These are phyloP conservation scores for Onthophagus sagittarius DNA, from an alignment of 2,888 invertebrate genomes.

Conservation along the genomic window DNA sequence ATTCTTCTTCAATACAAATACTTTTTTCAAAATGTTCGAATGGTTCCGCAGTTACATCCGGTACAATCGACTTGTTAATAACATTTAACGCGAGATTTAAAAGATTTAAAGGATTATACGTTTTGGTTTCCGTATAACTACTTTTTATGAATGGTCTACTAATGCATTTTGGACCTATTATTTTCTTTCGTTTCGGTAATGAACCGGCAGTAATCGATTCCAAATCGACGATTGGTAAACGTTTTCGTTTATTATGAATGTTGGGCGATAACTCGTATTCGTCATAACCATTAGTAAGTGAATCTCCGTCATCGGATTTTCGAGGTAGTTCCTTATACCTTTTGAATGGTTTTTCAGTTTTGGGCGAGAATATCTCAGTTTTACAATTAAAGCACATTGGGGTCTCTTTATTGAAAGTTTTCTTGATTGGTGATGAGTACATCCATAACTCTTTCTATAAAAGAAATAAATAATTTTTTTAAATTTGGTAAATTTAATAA, in stretches of 20 bases:
- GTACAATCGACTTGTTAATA: conserved; percentile 41
- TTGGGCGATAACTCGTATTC: background rate
- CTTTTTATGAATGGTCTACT: conserved; percentile 20
- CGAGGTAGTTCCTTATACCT: conserved; percentile 20
- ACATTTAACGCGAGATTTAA: conserved; percentile 38
- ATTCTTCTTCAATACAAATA: conserved; percentile 13
- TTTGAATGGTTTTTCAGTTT: conserved; percentile 17
- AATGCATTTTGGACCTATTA: conserved; percentile 32
- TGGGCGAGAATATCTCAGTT: conserved; percentile 18
- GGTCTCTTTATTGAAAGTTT: conserved; percentile 15
- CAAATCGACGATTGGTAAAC: conserved; percentile 13
- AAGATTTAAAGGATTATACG: conserved; percentile 40
- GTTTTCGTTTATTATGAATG: conserved; percentile 16
- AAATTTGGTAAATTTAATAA: too few relatives aligned
- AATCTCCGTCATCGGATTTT: background rate
- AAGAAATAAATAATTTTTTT: background rate
- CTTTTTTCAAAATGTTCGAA: background rate
- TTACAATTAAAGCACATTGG: conserved; percentile 20
- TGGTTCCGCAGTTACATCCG: conserved; percentile 25
- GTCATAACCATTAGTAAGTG: background rate
- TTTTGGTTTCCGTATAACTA: conserved; percentile 18
- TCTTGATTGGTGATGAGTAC: conserved; percentile 22
- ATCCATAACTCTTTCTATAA: conserved; percentile 24
- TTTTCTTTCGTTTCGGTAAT: conserved; percentile 22
- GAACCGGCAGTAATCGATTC: conserved; percentile 16